phyloP scores from a whole-genome alignment of 2,888 invertebrate species.

The Mantis religiosa region DNA sequence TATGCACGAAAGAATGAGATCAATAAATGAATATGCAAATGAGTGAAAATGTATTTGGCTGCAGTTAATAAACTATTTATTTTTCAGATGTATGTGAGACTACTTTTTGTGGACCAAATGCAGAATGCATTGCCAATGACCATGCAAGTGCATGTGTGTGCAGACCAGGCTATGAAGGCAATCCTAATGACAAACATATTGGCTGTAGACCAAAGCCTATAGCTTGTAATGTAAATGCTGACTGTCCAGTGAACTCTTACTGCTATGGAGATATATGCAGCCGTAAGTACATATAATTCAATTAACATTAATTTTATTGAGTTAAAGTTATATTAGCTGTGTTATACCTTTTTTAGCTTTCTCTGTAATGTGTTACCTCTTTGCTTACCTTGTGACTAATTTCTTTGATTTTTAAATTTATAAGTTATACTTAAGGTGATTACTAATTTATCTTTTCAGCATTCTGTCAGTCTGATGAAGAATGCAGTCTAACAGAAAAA shows the following conservation, averaged over 20 bases:
- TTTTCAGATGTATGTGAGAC: slow-evolving; percentile 70
- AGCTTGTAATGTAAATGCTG: slow-evolving; percentile 63
- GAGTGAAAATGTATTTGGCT: no score
- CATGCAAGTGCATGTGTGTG: slow-evolving; percentile 78
- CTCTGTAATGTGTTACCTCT: no score
- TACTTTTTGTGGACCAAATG: slow-evolving; percentile 73
- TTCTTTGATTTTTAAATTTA: not conserved
- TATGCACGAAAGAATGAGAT: no score
- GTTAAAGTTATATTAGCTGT: not conserved
- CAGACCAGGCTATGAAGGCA: slow-evolving; percentile 71
- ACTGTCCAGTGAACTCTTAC: slow-evolving; percentile 75
- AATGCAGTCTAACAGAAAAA: slow-evolving; percentile 74
- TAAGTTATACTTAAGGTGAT: no score
- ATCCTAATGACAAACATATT: slow-evolving; percentile 60
- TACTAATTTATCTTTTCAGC: slow-evolving; percentile 47
- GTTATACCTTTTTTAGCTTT: no score
- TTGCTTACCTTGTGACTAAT: not conserved
- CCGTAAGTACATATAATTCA: slow-evolving; percentile 67
- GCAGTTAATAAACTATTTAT: no score
- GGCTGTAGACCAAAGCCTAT: slow-evolving; percentile 75
- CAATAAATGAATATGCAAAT: no score
- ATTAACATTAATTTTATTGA: slow-evolving; percentile 33
- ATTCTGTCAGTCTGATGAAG: slow-evolving; percentile 71
- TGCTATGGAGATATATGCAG: slow-evolving; percentile 77
- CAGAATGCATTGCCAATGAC: slow-evolving; percentile 73